Evolutionary conservation across 2,888 invertebrate genomes (phyloP).

Genomic region (Spialia ferax): DNA sequence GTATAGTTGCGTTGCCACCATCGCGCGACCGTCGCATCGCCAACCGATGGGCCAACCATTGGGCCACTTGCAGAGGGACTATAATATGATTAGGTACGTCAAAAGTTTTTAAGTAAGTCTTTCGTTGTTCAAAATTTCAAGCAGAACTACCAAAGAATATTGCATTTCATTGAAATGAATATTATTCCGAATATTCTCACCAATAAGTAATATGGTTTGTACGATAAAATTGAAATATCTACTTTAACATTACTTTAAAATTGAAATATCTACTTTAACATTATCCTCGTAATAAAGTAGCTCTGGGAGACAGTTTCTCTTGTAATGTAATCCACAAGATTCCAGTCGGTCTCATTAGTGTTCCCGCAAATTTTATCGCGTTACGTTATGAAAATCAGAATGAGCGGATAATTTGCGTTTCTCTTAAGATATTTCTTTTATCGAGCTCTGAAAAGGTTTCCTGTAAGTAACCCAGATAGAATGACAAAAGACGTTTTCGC

Average conservation of each 20-base stretch:
- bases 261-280: slow-evolving; percentile 14
- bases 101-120: too few species aligned
- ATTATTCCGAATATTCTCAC: background rate
- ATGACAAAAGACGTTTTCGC: slow-evolving; percentile 35
- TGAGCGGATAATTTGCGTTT: slow-evolving; percentile 38
- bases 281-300: slow-evolving; percentile 10
- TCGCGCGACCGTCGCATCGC: too few species aligned
- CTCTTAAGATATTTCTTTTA: slow-evolving; percentile 37
- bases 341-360: slow-evolving; percentile 36
- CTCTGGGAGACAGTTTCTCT: slow-evolving; percentile 7
- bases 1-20: too few species aligned
- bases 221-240: slow-evolving; percentile 1
- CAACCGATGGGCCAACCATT: too few species aligned
- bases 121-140: background rate
- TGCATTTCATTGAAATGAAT: background rate
- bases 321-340: slow-evolving; percentile 28
- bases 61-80: too few species aligned
- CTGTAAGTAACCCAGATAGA: slow-evolving; percentile 36
- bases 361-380: slow-evolving; percentile 29
- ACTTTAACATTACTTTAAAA: slow-evolving; percentile 17
- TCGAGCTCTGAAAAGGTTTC: slow-evolving; percentile 37
- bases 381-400: slow-evolving; percentile 36
- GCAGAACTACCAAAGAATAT: background rate
- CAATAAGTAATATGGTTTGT: background rate
- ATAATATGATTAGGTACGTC: too few species aligned